Base-by-base conservation (phyloP, 1,140 invertebrate genomes). In the Drosophila pectinifera region DNA sequence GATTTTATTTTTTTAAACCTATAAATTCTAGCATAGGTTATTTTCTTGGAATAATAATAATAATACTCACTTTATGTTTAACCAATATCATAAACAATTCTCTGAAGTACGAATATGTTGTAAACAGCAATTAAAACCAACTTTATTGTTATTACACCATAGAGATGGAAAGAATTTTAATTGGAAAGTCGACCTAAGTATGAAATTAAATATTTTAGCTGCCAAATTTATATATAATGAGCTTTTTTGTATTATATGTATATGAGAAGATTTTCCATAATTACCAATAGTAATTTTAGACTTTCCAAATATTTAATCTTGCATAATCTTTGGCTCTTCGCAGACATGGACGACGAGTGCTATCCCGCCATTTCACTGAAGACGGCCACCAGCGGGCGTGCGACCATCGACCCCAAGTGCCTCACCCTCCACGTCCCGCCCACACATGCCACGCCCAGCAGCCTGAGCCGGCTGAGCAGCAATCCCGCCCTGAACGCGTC, bases 301-400 rank as follows among this genome's bases (percentile, higher is more conserved):
- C 8, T 28, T 6, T 26, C 0, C 4, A 45, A 45, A 24, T 46
- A 24, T n/a, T n/a, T n/a, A n/a, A n/a, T n/a, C n/a, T 70, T 53
- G 7, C 34, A 22, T 8, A 39, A 0, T 41, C 5, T 54, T 45
- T 5, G 4, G 4, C 10, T 45, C 3, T 7, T 43, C 28, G 1
- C 93, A 96, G 96, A 97, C 82, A 96, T 97, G 95, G 96, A 97
- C 90, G 95, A 96, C 64, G 96, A 97, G 88, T 96, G 95, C 91
- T 96, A 95, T 90, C 95, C 95, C 34, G 94, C 94, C 13, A 96
- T 96, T 78, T 95, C 95, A 42, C 93, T 95, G 91, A 95, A 94
- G 56, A 94, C 93, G 49, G 94, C 80, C 31, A 90, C 84, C 43
- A 89, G 72, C 92, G 85, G 85, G 53, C 39, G 77, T 49, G 79